Conservation (phyloP, 1,140 invertebrate genomes). For the Helicoverpa zea region DNA sequence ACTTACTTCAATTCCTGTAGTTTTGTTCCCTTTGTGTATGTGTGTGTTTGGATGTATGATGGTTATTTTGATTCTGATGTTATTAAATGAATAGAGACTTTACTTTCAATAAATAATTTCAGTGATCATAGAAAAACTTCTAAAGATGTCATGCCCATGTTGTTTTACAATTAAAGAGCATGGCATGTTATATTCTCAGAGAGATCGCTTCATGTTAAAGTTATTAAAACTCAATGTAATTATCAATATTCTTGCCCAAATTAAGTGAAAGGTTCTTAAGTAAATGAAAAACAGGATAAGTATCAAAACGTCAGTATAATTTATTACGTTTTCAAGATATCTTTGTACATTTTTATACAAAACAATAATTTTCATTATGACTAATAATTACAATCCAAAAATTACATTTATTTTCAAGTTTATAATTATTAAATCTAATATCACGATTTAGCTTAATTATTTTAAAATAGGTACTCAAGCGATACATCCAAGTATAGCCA, state of each 20-base stretch:
- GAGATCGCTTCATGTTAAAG: conserved; percentile 12
- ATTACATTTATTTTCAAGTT: conserved; percentile 86
- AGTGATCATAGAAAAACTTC: not conserved
- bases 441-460: conserved; percentile 86
- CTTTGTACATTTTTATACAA: conserved; percentile 87
- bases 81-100: too few species aligned
- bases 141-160: not conserved
- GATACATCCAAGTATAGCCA: conserved; percentile 68
- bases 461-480: conserved; percentile 79
- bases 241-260: conserved; percentile 38
- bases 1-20: too few species aligned
- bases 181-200: not conserved
- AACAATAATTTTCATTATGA: conserved; percentile 85
- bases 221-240: conserved; percentile 39
- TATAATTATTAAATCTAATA: conserved; percentile 86
- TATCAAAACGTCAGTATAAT: conserved; percentile 87
- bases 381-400: conserved; percentile 87
- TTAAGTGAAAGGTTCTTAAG: conserved; percentile 24
- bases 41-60: too few species aligned
- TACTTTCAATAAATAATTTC: not conserved
- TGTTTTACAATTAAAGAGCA: conserved; percentile 11
- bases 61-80: too few species aligned
- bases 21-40: too few species aligned
- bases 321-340: conserved; percentile 85
- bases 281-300: conserved; percentile 79